A percentile compares a stretch with the other conserved stretches of the same genome.
phyloP scores from a whole-genome alignment of 2,888 invertebrate genomes.

The Heliconius charithonia region DNA sequence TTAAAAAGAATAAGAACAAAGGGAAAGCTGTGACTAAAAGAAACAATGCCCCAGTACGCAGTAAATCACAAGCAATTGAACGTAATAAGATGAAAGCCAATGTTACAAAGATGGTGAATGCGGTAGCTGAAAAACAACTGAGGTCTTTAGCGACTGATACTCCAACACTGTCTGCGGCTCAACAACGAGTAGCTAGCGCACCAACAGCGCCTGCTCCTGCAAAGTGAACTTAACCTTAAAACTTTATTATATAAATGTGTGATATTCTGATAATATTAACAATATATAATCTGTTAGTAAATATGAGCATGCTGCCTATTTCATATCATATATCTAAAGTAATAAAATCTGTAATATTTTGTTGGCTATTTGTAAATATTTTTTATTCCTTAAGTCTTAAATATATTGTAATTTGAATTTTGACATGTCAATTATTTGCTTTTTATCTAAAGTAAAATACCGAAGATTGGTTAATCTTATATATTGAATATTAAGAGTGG shows the following conservation, averaged over 20 bases:
- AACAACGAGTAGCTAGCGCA: slow-evolving; percentile 70
- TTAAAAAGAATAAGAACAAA: slow-evolving; percentile 81
- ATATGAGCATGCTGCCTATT: neutral
- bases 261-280: neutral
- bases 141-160: slow-evolving; percentile 82
- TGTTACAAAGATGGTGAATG: slow-evolving; percentile 88
- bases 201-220: slow-evolving; percentile 72
- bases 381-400: neutral
- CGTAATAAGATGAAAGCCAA: slow-evolving; percentile 86
- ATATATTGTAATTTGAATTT: neutral
- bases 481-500: neutral
- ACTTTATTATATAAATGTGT: slow-evolving; percentile 29
- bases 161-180: slow-evolving; percentile 80
- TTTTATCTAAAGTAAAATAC: neutral
- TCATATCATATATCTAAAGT: neutral
- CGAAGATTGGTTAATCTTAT: neutral
- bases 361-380: neutral
- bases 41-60: slow-evolving; percentile 86
- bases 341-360: neutral
- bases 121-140: slow-evolving; percentile 86
- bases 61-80: slow-evolving; percentile 85
- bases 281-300: neutral
- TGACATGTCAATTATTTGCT: neutral
- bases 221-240: slow-evolving; percentile 55
- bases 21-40: slow-evolving; percentile 84